These are phyloP conservation scores for Myrmecobius fasciatus DNA, from an alignment of 2,113 vertebrate species.

Conservation along the genomic window DNA sequence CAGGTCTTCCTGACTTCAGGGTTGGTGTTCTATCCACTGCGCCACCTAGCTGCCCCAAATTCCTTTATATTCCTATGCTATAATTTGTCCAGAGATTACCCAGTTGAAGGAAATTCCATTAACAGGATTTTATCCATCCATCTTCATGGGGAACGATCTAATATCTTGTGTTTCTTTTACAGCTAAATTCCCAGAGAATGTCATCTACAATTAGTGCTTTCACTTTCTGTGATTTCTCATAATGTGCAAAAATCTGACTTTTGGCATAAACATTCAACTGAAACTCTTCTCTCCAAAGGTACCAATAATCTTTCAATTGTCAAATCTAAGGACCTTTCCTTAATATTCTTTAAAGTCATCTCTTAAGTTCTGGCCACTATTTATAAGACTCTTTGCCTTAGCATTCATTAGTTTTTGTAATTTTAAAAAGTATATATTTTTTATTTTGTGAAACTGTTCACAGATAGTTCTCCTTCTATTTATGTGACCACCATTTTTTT, in stretches of 20 bases:
- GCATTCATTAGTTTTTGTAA: neutral
- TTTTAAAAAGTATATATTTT: neutral
- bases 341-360: neutral
- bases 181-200: neutral
- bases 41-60: no score
- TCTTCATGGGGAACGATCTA: neutral
- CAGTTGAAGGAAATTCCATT: neutral
- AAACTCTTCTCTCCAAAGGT: neutral
- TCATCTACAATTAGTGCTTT: neutral
- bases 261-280: neutral
- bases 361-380: neutral
- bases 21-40: no score
- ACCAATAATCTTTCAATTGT: neutral
- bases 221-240: neutral
- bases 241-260: neutral
- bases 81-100: neutral
- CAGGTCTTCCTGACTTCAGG: no score
- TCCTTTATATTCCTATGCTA: neutral
- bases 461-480: neutral
- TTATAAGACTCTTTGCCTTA: neutral
- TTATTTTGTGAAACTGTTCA: neutral
- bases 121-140: neutral
- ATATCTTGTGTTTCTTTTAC: neutral
- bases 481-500: neutral
- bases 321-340: neutral